A percentile compares a stretch with the other conserved stretches of the same genome.
Evolutionary conservation across 2,113 vertebrate species (phyloP).

Genomic region (Oreochromis aureus): DNA sequence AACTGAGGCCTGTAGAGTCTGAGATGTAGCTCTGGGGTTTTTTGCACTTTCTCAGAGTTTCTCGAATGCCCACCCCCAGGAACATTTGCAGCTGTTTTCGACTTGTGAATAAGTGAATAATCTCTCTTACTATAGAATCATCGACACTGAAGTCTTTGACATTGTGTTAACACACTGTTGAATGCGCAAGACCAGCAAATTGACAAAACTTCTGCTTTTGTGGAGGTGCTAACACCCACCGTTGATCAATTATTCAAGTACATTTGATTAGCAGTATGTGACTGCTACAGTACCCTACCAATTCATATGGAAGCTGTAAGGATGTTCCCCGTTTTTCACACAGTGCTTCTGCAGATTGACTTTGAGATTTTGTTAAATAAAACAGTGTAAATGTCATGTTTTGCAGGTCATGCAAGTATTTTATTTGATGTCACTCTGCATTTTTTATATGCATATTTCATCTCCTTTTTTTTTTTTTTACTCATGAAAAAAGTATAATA

Average conservation of each 20-base stretch:
- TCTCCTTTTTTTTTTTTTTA: background rate
- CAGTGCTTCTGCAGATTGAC: background rate
- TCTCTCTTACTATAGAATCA: background rate
- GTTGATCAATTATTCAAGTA: background rate
- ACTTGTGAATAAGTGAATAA: background rate
- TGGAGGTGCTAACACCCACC: background rate
- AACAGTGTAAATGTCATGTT: fast-evolving
- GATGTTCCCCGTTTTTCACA: fast-evolving
- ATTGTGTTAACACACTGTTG: fast-evolving
- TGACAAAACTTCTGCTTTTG: background rate
- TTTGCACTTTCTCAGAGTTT: background rate
- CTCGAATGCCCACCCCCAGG: background rate
- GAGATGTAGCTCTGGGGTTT: fast-evolving
- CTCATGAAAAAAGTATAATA: background rate
- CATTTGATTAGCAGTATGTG: background rate
- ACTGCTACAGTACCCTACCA: background rate
- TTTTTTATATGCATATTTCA: background rate
- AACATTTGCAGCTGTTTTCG: background rate
- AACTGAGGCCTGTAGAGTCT: background rate
- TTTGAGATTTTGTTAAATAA: background rate
- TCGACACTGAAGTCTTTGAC: background rate
- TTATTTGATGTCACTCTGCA: background rate
- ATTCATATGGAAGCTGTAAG: fast-evolving
- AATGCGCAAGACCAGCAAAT: background rate
- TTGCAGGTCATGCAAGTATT: fast-evolving